phyloP scores from a whole-genome alignment of 1,140 invertebrate species.

The Zaprionus kolodkinae region DNA sequence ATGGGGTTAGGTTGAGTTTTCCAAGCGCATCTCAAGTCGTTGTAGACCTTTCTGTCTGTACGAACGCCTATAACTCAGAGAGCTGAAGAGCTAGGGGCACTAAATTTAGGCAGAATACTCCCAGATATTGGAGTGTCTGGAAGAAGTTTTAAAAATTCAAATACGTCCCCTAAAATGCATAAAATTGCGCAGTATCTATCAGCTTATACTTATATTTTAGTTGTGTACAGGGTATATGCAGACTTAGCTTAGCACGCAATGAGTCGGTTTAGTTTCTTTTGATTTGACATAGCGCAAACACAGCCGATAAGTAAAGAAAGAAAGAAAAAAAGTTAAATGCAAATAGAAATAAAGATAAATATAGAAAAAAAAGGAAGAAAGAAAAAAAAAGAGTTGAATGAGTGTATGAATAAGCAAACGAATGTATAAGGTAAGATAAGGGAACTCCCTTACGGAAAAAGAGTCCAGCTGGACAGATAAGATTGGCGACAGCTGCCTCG shows the following conservation, averaged over 20 bases:
- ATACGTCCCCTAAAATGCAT: too few relatives aligned
- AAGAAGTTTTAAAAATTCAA: too few relatives aligned
- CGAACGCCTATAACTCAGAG: too few relatives aligned
- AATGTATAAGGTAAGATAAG: background rate
- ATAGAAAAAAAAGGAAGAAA: constrained; percentile 14
- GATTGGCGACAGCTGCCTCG: background rate
- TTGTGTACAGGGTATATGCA: constrained; percentile 17
- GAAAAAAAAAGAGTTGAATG: constrained; percentile 21
- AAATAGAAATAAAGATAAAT: constrained; percentile 42
- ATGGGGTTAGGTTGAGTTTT: background rate
- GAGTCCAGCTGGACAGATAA: background rate
- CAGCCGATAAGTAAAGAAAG: constrained; percentile 10
- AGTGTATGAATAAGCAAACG: constrained; percentile 1
- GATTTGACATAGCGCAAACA: background rate
- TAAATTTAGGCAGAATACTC: too few relatives aligned
- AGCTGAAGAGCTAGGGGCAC: too few relatives aligned
- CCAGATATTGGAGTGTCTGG: too few relatives aligned
- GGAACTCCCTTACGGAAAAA: background rate
- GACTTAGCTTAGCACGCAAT: background rate
- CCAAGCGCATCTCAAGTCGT: too few relatives aligned
- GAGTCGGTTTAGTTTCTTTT: background rate
- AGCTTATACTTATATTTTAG: too few relatives aligned
- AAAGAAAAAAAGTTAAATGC: constrained; percentile 39
- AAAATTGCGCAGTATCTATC: too few relatives aligned
- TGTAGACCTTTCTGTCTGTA: too few relatives aligned